Evolutionary conservation across 2,797 vertebrate species (phyloP).

Genomic region (Hemitrygon akajei): DNA sequence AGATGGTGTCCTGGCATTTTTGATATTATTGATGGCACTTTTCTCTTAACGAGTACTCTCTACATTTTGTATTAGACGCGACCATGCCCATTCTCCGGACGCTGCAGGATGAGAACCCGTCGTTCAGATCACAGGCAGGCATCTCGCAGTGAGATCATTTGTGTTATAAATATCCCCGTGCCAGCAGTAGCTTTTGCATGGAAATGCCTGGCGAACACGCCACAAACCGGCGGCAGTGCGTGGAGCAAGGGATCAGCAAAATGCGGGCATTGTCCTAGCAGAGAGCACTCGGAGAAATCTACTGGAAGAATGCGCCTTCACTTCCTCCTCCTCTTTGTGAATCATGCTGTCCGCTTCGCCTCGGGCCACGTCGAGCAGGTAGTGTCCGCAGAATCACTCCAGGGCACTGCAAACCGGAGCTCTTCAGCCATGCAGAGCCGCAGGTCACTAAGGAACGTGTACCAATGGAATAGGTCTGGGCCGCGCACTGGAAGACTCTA

Average conservation of each 20-base stretch:
- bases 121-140: conserved; percentile 63
- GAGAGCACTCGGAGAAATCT: conserved; percentile 43
- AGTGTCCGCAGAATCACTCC: conserved; percentile 46
- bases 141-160: conserved; percentile 73
- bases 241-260: conserved; percentile 47
- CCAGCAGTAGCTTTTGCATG: conserved; percentile 57
- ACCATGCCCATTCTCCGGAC: conserved; percentile 49
- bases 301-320: conserved; percentile 75
- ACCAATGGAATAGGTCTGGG: conserved; percentile 67
- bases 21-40: conserved; percentile 10
- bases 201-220: conserved; percentile 56
- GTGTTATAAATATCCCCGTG: conserved; percentile 82
- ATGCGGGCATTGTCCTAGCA: conserved; percentile 52
- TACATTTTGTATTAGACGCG: conserved; percentile 45
- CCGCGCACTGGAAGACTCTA: conserved; percentile 87
- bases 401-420: conserved; percentile 40
- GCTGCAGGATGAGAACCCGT: conserved; percentile 50
- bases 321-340: conserved; percentile 53
- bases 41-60: conserved; percentile 37
- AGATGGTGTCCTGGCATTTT: conserved; percentile 49
- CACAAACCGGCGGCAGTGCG: conserved; percentile 47
- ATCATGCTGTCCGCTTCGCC: conserved; percentile 58
- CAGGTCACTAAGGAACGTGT: conserved; percentile 52
- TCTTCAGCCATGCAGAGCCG: conserved; percentile 43
- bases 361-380: conserved; percentile 47